These are phyloP conservation scores for Scortum barcoo DNA, from an alignment of 2,113 vertebrate genomes.

Conservation along the genomic window DNA sequence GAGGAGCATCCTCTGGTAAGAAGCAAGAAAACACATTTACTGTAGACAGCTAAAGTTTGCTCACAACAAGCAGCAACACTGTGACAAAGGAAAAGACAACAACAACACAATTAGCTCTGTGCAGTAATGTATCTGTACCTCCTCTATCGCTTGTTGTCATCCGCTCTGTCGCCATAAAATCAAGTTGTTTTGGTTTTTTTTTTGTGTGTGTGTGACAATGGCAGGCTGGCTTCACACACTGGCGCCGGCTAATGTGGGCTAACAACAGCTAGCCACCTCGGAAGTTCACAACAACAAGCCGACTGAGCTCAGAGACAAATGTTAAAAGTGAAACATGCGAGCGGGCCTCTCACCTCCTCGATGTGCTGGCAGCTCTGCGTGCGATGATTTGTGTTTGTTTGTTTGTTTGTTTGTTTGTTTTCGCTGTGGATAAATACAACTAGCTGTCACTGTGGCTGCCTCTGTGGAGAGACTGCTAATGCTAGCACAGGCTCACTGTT, in stretches of 20 bases:
- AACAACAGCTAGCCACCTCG: conserved; percentile 60
- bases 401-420: background rate
- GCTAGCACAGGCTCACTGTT: conserved; percentile 2
- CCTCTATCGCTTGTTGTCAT: background rate
- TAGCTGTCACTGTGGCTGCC: conserved; percentile 6
- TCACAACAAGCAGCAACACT: background rate
- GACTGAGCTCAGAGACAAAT: background rate
- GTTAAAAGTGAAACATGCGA: background rate
- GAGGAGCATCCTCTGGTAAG: background rate
- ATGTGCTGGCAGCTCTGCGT: conserved; percentile 1
- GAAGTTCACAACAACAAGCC: conserved; percentile 53
- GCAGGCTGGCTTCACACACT: conserved; percentile 22
- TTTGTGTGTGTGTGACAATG: conserved; percentile 28
- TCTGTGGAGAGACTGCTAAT: conserved; percentile 34
- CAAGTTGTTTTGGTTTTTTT: conserved; percentile 49
- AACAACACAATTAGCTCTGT: background rate
- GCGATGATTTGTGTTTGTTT: rapidly evolving
- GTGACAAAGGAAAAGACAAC: background rate
- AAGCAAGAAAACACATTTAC: background rate
- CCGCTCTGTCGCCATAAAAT: background rate
- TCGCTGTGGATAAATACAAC: background rate
- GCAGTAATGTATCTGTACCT: background rate
- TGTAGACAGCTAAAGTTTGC: conserved; percentile 1
- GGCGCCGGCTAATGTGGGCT: conserved; percentile 57
- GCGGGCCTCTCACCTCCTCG: conserved; percentile 56